phyloP scores from a whole-genome alignment of 2,113 vertebrate genomes.

The Cynocephalus volans region DNA sequence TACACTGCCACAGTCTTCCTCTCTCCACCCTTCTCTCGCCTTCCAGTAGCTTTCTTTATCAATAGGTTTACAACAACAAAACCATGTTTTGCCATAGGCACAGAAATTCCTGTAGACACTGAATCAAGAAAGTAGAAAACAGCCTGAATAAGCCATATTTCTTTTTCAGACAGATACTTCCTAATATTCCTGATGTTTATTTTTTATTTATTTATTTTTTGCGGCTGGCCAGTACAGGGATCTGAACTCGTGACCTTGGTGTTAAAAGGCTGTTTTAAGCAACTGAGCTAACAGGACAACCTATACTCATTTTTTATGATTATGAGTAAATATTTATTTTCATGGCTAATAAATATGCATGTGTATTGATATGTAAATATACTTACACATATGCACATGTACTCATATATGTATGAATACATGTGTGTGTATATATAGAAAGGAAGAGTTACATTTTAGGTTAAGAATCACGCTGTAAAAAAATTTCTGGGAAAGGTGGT shows the following conservation, averaged over 20 bases:
- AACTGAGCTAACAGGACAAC: too few relatives aligned
- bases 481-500: conserved; percentile 28
- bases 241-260: too few relatives aligned
- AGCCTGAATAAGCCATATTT: conserved; percentile 51
- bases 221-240: too few relatives aligned
- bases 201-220: too few relatives aligned
- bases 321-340: conserved; percentile 53
- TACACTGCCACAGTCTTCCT: not conserved
- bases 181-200: conserved; percentile 38
- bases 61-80: not conserved
- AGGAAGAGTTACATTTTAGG: not conserved
- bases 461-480: conserved; percentile 56
- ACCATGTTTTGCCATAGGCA: not conserved
- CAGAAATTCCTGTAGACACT: not conserved
- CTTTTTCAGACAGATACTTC: conserved; percentile 13
- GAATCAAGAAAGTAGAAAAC: conserved; percentile 3
- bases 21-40: not conserved
- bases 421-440: not conserved
- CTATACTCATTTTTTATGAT: conserved; percentile 1
- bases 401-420: not conserved
- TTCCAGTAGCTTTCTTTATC: not conserved
- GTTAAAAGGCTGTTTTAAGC: too few relatives aligned
- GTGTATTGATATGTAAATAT: not conserved
- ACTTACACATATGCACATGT: not conserved
- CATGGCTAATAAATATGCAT: not conserved